Conservation (phyloP, 2,113 vertebrate species). For the Ageneiosus marmoratus region DNA sequence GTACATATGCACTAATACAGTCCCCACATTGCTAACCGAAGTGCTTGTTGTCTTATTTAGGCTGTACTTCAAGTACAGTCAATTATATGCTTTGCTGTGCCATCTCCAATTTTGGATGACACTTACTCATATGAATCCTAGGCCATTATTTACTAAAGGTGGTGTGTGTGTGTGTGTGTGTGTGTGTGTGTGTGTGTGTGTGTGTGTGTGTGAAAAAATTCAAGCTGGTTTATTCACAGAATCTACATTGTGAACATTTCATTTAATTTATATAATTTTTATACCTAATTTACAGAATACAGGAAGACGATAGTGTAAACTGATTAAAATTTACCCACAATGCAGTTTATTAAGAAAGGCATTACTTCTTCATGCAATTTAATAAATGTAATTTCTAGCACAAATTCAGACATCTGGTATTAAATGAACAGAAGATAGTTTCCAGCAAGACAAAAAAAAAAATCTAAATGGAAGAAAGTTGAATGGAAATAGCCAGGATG, state of each 20-base stretch:
- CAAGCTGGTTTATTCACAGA: neutral
- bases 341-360: neutral
- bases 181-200: neutral
- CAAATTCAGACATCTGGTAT: neutral
- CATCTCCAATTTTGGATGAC: neutral
- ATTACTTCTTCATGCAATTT: neutral
- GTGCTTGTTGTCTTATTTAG: neutral
- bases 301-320: neutral
- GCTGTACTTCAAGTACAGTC: neutral
- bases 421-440: neutral
- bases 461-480: neutral
- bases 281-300: neutral
- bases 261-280: neutral
- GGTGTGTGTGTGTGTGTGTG: neutral
- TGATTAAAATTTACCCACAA: neutral
- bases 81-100: too few relatives aligned
- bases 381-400: neutral
- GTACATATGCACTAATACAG: slow-evolving; percentile 45
- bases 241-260: neutral
- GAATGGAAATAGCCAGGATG: neutral
- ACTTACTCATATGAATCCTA: neutral
- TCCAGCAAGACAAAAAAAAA: neutral
- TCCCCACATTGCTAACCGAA: neutral
- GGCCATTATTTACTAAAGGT: neutral
- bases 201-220: neutral